Conservation (phyloP, 2,113 vertebrate species). For the Microtus pennsylvanicus region DNA sequence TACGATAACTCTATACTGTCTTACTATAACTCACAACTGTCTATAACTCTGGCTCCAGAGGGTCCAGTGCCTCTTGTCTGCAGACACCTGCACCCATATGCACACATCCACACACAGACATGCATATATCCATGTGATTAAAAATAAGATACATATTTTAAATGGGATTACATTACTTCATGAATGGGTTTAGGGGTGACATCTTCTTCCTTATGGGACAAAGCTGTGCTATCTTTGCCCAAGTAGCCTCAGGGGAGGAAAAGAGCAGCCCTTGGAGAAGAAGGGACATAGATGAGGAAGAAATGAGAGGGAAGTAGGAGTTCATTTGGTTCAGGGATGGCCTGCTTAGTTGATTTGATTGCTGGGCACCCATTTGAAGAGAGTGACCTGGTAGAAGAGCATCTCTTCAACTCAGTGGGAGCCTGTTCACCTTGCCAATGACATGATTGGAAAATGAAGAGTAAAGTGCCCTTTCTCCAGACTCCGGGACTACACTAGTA, state of each 20-base stretch:
- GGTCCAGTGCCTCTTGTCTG: neutral
- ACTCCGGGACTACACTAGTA: neutral
- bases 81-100: neutral
- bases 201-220: neutral
- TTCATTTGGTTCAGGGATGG: neutral
- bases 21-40: neutral
- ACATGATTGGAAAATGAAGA: neutral
- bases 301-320: neutral
- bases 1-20: too few relatives aligned
- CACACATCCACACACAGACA: neutral
- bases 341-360: neutral
- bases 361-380: neutral
- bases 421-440: neutral
- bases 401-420: neutral
- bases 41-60: neutral
- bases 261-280: neutral
- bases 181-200: neutral
- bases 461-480: neutral
- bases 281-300: too few relatives aligned
- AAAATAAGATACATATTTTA: neutral
- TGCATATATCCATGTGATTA: neutral
- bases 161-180: neutral
- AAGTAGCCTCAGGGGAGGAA: neutral
- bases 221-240: neutral
- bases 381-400: neutral